Evolutionary conservation across 2,797 vertebrate genomes (phyloP), one percentile per base, ranked within the genome.

Genomic region (Danio aesculapii): DNA sequence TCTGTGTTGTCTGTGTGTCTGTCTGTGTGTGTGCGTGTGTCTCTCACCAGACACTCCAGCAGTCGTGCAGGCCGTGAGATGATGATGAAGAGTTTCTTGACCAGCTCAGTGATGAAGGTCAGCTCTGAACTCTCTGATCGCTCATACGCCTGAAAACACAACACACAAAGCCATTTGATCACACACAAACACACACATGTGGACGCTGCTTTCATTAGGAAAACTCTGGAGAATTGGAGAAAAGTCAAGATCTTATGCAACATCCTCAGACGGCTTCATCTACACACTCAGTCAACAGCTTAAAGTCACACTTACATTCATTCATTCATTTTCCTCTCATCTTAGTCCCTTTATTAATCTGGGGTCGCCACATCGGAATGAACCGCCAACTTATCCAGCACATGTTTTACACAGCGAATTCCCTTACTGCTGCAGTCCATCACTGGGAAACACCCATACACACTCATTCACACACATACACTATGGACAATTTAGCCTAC

Each of bases 81-180:
- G 89, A 95, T 95, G 77, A 96, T 95, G 62, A 96, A 92, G 41
- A 96, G 87, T 14, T 94, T 94, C 87, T 96, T 96, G 83, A 95
- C 94, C 83, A 96, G 90, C 83, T 96, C 95, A 0, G 93, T 94
- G 84, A 96, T 93, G 49, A 96, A 95, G 82, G 94, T 92, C 82
- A 96, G 92, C 86, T 96, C 95, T 30, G 94, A 87, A 21, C 95
- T 95, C 88, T 96, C 95, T 0, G 95, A 95, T 17, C 95, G 94
- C 63, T 95, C 95, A 0, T 95, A 94, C 2, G 95, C 95, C 95
- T 96, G 75, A 49, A 44, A 61, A 52, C 47, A 63, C 53, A 16
- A 12, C 44, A 79, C 58, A 81, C 55, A 70, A 39, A n/a, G 55
- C 7, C 16, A 53, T 30, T 44, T 1, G 43, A 43, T 58, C 1